Percentiles rank a stretch among this genome's conserved stretches.
phyloP scores from a whole-genome alignment of 2,888 invertebrate species.

The Acholoe squamosa region DNA sequence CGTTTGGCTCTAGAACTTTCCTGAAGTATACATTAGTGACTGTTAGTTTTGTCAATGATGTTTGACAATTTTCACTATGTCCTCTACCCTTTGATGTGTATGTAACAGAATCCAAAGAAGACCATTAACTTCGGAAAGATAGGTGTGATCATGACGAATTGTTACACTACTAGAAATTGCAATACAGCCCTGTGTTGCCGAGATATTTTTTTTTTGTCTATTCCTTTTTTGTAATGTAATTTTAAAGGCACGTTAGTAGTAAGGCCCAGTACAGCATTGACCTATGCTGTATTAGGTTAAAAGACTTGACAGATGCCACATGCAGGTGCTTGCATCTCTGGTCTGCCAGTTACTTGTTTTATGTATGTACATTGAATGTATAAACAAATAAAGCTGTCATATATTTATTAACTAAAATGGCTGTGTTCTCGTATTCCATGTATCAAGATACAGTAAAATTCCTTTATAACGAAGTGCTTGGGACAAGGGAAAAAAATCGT shows the following conservation, averaged over 20 bases:
- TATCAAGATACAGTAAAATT: no score
- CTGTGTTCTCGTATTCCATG: no score
- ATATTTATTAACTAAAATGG: constrained; percentile 44
- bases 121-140: no score
- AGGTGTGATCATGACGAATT: background rate
- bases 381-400: constrained; percentile 11
- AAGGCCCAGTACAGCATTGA: background rate
- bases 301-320: background rate
- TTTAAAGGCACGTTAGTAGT: background rate
- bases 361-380: constrained; percentile 11
- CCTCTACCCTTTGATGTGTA: no score
- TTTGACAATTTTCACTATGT: no score
- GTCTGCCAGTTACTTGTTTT: constrained; percentile 7
- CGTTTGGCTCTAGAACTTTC: no score
- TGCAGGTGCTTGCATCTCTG: background rate
- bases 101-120: no score
- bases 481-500: no score
- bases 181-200: background rate
- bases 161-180: background rate
- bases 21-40: no score
- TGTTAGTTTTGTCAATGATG: no score
- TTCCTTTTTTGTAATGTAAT: background rate
- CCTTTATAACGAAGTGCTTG: no score
- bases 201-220: background rate
- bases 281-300: background rate